phyloP scores from a whole-genome alignment of 2,888 invertebrate genomes.

The Dioctria rufipes region DNA sequence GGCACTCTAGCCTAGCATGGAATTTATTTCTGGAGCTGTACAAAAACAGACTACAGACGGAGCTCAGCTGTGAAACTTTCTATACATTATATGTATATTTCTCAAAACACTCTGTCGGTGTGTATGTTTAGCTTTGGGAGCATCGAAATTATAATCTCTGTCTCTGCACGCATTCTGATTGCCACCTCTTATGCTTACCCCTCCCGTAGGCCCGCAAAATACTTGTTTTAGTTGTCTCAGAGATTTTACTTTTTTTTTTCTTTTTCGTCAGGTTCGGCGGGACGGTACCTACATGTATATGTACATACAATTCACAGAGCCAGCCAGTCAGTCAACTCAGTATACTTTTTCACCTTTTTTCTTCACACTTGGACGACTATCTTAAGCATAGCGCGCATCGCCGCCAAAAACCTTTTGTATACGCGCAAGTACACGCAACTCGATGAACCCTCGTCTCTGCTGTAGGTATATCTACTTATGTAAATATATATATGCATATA shows the following conservation, averaged over 20 bases:
- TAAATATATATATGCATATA: too few relatives aligned
- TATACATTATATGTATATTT: not conserved
- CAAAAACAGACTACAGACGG: not conserved
- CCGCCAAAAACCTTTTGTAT: too few relatives aligned
- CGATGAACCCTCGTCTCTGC: not conserved
- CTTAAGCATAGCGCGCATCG: not conserved
- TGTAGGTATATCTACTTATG: too few relatives aligned
- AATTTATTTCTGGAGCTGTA: slow-evolving; percentile 25
- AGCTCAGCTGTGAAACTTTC: slow-evolving; percentile 9
- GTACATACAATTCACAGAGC: not conserved
- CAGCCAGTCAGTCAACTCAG: not conserved
- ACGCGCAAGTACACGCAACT: not conserved
- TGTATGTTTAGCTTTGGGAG: not conserved
- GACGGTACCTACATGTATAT: not conserved
- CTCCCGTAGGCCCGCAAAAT: not conserved
- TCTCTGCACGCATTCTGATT: not conserved
- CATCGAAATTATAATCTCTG: not conserved
- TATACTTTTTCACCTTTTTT: not conserved
- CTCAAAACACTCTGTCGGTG: slow-evolving; percentile 16
- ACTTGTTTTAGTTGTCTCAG: slow-evolving; percentile 18
- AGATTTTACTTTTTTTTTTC: slow-evolving; percentile 26
- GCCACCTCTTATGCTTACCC: too few relatives aligned
- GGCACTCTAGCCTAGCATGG: not conserved
- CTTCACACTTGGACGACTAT: slow-evolving; percentile 6
- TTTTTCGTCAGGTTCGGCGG: not conserved